Percentiles rank a stretch among this genome's conserved stretches.
Conservation (phyloP, 2,797 vertebrate species). For the Oreochromis mossambicus region DNA sequence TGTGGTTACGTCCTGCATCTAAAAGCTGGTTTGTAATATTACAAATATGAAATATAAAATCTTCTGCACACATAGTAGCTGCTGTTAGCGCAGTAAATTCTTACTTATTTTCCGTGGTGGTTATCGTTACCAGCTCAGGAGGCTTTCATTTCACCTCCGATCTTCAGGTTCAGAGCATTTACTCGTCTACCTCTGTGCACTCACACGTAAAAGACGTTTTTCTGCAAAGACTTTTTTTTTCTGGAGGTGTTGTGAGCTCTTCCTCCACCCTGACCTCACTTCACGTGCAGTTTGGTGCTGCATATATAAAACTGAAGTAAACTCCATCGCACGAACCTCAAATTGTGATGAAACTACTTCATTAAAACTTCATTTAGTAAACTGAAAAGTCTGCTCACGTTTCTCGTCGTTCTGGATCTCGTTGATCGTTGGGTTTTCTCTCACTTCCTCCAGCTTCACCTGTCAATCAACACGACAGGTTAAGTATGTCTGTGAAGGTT, state of each 20-base stretch:
- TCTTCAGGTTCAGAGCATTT: neutral
- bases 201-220: rapidly evolving
- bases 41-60: no score
- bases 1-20: neutral
- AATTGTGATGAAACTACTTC: neutral
- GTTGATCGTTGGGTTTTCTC: constrained; percentile 42
- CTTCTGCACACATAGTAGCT: no score
- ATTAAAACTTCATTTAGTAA: neutral
- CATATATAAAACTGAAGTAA: neutral
- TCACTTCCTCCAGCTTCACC: constrained; percentile 55
- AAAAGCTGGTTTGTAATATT: neutral
- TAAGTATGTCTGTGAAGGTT: no score
- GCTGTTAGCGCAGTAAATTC: neutral
- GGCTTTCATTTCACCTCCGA: neutral
- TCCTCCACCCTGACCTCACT: neutral
- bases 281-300: rapidly evolving
- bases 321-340: rapidly evolving
- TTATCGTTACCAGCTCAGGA: neutral
- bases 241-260: rapidly evolving
- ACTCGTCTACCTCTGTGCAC: neutral
- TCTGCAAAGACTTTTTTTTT: neutral
- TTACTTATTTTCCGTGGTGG: neutral
- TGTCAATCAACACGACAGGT: neutral
- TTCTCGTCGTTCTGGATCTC: constrained; percentile 59
- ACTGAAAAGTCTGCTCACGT: constrained; percentile 30